Base-by-base conservation (phyloP, 2,113 vertebrate genomes). In the Nothobranchius furzeri region DNA sequence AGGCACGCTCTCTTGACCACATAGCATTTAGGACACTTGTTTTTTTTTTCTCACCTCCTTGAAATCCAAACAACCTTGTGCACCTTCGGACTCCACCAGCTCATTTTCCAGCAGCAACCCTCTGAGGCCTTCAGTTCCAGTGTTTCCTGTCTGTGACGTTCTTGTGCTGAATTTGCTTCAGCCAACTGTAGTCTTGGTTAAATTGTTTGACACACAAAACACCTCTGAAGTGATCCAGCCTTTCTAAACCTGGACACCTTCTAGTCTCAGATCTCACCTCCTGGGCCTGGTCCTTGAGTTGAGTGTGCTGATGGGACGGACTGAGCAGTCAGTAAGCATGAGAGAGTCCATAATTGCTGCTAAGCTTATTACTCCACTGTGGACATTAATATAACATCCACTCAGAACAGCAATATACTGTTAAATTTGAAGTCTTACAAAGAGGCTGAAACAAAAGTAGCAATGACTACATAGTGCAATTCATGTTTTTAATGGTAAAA, bases 41-140 rank as follows among this genome's bases (percentile, higher is more conserved):
- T 17, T 73, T 59, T 68, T 35, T 73, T n/a, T 56, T 48, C 67
- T 73, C 60, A 52, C 20, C 67, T 50, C 48, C 11, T 58, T 64
- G 20, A 72, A 58, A 64, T 77, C 48, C 63, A 79, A 47, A 68
- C 68, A 64, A 79, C n/a, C 40, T 52, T n/a, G 62, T 35, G 15
- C 82, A 13, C 35, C 75, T 79, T 36, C 17, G 88, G 90, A 75
- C 92, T 93, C 81, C 90, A 93, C 70, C 81, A 83, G 81, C 79
- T 82, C 70, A 83, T 35, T 87, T 92, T 91, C 80, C 89, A 93
- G 88, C 78, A 86, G 69, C 61, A 65, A 91, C 86, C 77, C 82
- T 74, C 51, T 71, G 59, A 93, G 86, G 88, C 88, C 88, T 90
- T 90, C 52, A 53, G 64, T 79, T 71, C 74, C 61, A 68, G 52